phyloP scores from a whole-genome alignment of 2,797 vertebrate species.

The Tadarida brasiliensis region DNA sequence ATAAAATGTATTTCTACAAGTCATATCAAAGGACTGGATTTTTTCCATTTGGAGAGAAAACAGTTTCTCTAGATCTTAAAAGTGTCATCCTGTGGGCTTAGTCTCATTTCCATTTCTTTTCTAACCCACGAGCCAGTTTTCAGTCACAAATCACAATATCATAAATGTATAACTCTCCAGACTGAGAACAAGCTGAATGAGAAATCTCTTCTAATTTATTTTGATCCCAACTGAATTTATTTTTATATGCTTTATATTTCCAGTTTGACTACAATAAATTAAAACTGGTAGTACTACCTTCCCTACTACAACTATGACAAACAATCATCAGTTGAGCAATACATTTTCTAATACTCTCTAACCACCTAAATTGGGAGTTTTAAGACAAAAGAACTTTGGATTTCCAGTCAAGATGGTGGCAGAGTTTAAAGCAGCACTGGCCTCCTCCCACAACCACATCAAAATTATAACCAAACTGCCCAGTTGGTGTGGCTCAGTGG shows the following conservation, averaged over 20 bases:
- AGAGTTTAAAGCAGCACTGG: not conserved
- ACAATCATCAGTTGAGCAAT: not conserved
- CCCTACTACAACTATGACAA: not conserved
- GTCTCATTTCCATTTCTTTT: not conserved
- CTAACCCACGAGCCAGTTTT: not conserved
- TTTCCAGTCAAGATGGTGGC: not conserved
- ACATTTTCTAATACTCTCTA: not conserved
- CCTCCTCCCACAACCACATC: not conserved
- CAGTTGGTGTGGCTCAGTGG: too few relatives aligned
- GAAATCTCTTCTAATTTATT: constrained; percentile 37
- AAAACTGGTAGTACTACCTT: not conserved
- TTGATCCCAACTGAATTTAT: constrained; percentile 8
- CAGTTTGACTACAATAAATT: constrained; percentile 45
- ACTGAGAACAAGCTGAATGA: not conserved
- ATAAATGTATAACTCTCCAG: not conserved
- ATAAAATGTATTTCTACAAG: not conserved
- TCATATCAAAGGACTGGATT: not conserved
- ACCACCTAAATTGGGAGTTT: not conserved
- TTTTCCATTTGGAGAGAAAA: constrained; percentile 1
- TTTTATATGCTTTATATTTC: constrained; percentile 30
- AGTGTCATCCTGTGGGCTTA: not conserved
- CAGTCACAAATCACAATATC: constrained; percentile 15
- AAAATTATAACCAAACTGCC: not conserved
- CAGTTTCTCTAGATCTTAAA: constrained; percentile 15
- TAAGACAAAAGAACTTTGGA: constrained; percentile 29